Evolutionary conservation across 2,797 vertebrate species (phyloP), one percentile per base, ranked within the genome.

Genomic region (Chloroceryle amazona): DNA sequence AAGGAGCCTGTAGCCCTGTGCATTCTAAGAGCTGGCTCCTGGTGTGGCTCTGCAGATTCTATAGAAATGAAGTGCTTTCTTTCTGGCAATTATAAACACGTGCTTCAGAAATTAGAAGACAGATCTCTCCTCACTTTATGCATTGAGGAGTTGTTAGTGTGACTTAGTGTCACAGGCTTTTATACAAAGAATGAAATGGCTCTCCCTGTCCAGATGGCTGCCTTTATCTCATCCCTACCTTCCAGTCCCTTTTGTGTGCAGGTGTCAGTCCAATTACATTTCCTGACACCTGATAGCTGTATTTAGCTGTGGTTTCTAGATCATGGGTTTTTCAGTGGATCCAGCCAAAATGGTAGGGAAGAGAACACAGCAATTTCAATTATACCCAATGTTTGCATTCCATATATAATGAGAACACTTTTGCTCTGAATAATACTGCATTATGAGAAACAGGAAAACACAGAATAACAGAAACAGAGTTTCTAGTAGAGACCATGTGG

Each of bases 251-350:
- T 86, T 60, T 67, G 72, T 67, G 39, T 63, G 35, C 75, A 74
- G 51, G 47, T 90, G 88, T 86, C 72, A 55, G 68, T 63, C 25
- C 65, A 88, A 86, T 90, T 90, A 83, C 31, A 47, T 71, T 85
- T 94, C 15, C n/a, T 92, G 72, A 83, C 21, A 90, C 47, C 61
- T 61, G 62, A 93, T 89, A 95, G 41, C 37, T 84, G 15, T 63
- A 47, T 47, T 81, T 83, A 81, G 47, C 29, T 81, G 22, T 71
- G 49, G 49, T 76, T 93, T 83, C 80, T 81, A 89, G 72, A 86
- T 66, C 47, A 55, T 1, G 2, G 35, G 19, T 70, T 90, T 95
- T 96, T 72, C 68, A 26, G 26, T n/a, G 42, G 21, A 31, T 70
- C 29, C 29, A 51, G 13, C 1, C 2, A 80, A 82, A 79, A 58